Conservation (phyloP, 2,797 vertebrate species). For the Muraenolepis orangiensis region DNA sequence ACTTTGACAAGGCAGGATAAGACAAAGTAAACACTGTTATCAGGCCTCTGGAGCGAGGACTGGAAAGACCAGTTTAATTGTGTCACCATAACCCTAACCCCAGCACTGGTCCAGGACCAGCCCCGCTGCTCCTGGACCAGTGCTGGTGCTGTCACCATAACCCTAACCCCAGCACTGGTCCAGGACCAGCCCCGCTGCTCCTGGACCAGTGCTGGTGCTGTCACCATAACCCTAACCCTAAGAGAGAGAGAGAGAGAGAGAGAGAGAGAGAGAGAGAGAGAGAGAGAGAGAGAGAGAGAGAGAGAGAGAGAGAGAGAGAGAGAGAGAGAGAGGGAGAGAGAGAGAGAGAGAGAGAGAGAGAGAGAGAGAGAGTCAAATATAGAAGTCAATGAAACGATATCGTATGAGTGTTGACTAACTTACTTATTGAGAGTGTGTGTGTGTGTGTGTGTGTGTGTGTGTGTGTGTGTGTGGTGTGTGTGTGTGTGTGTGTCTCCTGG, state of each 20-base stretch:
- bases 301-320: too few species aligned
- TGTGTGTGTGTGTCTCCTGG: not conserved
- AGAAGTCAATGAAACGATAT: too few species aligned
- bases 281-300: too few species aligned
- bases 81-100: constrained; percentile 70
- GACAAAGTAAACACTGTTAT: constrained; percentile 75
- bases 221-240: constrained; percentile 64
- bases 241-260: too few species aligned
- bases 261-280: too few species aligned
- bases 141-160: too few species aligned
- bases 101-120: constrained; percentile 47
- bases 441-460: not conserved
- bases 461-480: constrained; percentile 7
- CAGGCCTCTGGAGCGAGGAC: constrained; percentile 59
- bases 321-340: too few species aligned
- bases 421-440: not conserved
- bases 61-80: constrained; percentile 75
- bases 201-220: too few species aligned
- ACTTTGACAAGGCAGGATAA: constrained; percentile 60
- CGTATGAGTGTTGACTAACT: too few species aligned
- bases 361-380: too few species aligned
- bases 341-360: too few species aligned
- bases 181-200: constrained; percentile 35
- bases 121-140: too few species aligned
- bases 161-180: constrained; percentile 50